phyloP scores from a whole-genome alignment of 2,797 vertebrate genomes.

The Rhinella marina region DNA sequence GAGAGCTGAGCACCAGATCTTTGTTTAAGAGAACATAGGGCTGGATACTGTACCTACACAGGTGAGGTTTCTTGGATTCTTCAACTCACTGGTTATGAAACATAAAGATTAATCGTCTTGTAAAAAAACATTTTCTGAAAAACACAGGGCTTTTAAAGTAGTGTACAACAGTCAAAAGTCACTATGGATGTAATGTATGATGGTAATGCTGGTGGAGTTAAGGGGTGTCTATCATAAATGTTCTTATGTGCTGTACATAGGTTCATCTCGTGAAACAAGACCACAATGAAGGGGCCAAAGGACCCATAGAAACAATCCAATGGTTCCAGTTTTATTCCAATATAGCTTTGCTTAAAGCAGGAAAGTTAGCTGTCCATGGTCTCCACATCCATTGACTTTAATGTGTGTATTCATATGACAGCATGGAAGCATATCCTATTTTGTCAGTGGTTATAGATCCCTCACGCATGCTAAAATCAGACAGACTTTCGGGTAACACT shows the following conservation, averaged over 20 bases:
- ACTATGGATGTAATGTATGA: neutral
- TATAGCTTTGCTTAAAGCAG: neutral
- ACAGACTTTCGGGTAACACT: too few relatives aligned
- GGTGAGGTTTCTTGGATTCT: neutral
- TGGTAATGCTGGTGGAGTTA: neutral
- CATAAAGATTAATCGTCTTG: neutral
- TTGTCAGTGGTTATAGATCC: too few relatives aligned
- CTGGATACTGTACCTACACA: neutral
- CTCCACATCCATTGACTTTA: too few relatives aligned
- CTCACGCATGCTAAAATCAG: too few relatives aligned
- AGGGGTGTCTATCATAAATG: neutral
- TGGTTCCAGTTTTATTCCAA: neutral
- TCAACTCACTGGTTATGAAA: neutral
- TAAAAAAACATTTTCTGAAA: neutral
- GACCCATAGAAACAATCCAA: neutral
- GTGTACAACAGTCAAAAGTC: neutral
- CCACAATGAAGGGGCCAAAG: neutral
- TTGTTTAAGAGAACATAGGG: neutral
- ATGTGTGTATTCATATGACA: too few relatives aligned
- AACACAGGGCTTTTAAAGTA: neutral
- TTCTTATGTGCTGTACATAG: too few relatives aligned
- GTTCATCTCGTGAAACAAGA: neutral
- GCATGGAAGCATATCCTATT: too few relatives aligned
- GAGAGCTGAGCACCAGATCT: slow-evolving; percentile 37
- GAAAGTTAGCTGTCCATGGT: too few relatives aligned